Evolutionary conservation across 1,140 invertebrate species (phyloP).

Genomic region (Dreissena polymorpha): DNA sequence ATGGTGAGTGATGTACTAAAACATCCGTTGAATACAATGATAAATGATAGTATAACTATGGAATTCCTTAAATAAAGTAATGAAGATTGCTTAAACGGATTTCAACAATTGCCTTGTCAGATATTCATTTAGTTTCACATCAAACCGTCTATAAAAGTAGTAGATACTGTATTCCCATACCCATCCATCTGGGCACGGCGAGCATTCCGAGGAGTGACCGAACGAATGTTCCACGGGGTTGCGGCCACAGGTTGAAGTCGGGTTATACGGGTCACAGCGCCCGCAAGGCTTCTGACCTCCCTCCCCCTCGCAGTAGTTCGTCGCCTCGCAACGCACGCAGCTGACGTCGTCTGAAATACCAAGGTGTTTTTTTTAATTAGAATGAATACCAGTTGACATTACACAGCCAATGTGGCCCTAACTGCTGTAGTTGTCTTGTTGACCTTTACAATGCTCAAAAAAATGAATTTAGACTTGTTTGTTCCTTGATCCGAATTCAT

Average conservation of each 20-base stretch:
- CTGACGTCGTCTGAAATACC: constrained; percentile 61
- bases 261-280: constrained; percentile 62
- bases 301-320: constrained; percentile 67
- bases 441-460: background rate
- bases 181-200: constrained; percentile 68
- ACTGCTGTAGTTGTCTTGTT: too few species aligned
- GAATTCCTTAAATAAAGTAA: background rate
- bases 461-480: background rate
- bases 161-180: constrained; percentile 49
- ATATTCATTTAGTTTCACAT: too few species aligned
- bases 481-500: background rate
- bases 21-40: background rate
- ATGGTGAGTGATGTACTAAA: background rate
- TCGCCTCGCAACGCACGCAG: constrained; percentile 66
- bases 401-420: too few species aligned
- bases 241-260: constrained; percentile 63
- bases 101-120: too few species aligned
- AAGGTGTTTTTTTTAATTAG: background rate
- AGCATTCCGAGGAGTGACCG: constrained; percentile 62
- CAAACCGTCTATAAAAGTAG: too few species aligned
- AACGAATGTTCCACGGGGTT: constrained; percentile 69
- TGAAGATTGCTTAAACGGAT: too few species aligned
- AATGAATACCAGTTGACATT: too few species aligned
- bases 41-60: background rate
- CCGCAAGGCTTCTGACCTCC: constrained; percentile 62